Conservation (phyloP, 2,113 vertebrate genomes). For the Jaculus jaculus region DNA sequence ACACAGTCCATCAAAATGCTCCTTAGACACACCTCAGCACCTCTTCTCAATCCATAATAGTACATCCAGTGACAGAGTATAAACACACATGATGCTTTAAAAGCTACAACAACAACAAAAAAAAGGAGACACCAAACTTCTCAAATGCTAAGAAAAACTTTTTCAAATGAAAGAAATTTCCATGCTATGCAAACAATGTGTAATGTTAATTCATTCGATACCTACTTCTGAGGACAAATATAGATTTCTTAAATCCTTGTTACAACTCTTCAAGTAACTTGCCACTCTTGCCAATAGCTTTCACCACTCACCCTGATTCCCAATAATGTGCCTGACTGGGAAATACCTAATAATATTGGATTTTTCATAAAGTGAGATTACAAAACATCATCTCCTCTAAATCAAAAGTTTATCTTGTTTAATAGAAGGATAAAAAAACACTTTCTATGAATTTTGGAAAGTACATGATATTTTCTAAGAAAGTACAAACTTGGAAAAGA, state of each 20-base stretch:
- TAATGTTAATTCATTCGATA: neutral
- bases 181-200: neutral
- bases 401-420: neutral
- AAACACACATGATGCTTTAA: neutral
- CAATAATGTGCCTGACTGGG: neutral
- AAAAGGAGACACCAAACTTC: neutral
- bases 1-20: neutral
- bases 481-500: neutral
- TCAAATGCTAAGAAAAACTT: neutral
- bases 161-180: neutral
- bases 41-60: neutral
- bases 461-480: neutral
- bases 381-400: constrained; percentile 6
- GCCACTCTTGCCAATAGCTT: neutral
- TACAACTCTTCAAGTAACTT: neutral
- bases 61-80: neutral
- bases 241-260: neutral
- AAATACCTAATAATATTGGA: neutral
- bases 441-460: neutral
- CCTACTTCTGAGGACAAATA: neutral
- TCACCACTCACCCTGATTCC: neutral
- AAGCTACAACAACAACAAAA: neutral
- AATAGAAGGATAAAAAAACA: neutral
- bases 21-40: neutral
- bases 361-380: constrained; percentile 15